phyloP scores from a whole-genome alignment of 2,797 vertebrate genomes.

The Enteromius afrohamiltoni region DNA sequence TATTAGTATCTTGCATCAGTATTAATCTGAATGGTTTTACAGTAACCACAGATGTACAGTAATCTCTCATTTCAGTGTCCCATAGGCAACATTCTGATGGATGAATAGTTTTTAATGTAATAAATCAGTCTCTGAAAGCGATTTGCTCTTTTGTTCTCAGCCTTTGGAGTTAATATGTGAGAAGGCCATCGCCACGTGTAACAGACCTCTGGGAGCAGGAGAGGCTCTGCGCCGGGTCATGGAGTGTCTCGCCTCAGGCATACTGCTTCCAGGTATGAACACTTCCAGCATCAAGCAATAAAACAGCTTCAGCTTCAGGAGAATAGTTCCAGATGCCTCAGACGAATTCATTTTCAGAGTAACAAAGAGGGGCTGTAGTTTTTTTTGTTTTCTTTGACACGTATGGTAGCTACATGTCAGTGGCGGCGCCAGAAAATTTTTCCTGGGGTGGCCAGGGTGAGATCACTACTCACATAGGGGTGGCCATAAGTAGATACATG shows the following conservation, averaged over 20 bases:
- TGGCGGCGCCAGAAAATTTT: too few relatives aligned
- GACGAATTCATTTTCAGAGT: background rate
- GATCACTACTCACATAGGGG: too few relatives aligned
- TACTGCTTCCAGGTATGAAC: constrained; percentile 90
- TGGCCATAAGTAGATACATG: too few relatives aligned
- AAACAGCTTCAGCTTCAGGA: background rate
- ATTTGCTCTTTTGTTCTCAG: constrained; percentile 66
- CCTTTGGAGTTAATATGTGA: constrained; percentile 98
- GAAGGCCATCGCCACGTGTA: constrained; percentile 99
- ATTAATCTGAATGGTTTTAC: background rate
- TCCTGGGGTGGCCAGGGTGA: too few relatives aligned
- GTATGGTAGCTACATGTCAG: too few relatives aligned
- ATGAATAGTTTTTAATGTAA: background rate
- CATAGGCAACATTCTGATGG: background rate
- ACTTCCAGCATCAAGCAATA: background rate
- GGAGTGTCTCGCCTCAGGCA: constrained; percentile 98
- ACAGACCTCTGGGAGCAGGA: constrained; percentile 94
- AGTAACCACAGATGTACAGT: background rate
- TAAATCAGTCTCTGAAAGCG: constrained; percentile 20
- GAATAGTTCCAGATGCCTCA: background rate
- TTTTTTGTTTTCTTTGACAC: background rate
- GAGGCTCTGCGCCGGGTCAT: constrained; percentile 96
- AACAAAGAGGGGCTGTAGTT: background rate
- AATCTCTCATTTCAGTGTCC: constrained; percentile 8
- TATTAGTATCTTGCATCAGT: background rate